Evolutionary conservation across 2,113 vertebrate species (phyloP).

Genomic region (Aviceda subcristata): DNA sequence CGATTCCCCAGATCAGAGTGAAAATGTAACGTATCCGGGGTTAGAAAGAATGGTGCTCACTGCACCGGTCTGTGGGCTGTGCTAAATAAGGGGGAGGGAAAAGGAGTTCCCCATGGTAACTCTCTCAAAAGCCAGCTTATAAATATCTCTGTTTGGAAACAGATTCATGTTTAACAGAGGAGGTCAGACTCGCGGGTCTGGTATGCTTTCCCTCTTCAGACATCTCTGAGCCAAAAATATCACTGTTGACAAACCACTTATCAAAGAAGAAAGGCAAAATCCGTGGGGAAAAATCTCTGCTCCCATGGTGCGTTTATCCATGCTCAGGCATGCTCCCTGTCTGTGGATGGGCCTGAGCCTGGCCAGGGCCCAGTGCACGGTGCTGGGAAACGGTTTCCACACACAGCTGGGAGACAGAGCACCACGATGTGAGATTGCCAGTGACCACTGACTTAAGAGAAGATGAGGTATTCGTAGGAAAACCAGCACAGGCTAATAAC

Average conservation of each 20-base stretch:
- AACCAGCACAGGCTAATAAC: not conserved
- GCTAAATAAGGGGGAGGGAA: not conserved
- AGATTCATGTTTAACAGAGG: not conserved
- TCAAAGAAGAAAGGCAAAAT: not conserved
- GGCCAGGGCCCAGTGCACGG: not conserved
- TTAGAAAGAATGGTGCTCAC: not conserved
- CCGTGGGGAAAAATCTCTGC: not conserved
- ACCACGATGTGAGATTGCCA: accelerated
- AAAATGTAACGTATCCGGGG: slow-evolving; percentile 68
- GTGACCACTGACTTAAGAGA: not conserved
- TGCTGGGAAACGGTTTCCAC: not conserved
- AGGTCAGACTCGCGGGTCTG: not conserved
- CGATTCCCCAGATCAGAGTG: slow-evolving; percentile 65
- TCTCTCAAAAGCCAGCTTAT: not conserved
- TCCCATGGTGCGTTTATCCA: accelerated
- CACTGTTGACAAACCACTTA: not conserved
- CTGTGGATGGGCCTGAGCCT: not conserved
- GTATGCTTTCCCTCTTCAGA: not conserved
- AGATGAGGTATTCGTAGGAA: not conserved
- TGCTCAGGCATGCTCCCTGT: not conserved
- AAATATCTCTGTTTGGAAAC: not conserved
- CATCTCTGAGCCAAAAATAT: not conserved
- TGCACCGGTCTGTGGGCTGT: not conserved
- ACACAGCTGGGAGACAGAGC: not conserved
- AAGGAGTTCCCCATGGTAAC: not conserved